phyloP scores from a whole-genome alignment of 2,113 vertebrate species.

The Heterotis niloticus region DNA sequence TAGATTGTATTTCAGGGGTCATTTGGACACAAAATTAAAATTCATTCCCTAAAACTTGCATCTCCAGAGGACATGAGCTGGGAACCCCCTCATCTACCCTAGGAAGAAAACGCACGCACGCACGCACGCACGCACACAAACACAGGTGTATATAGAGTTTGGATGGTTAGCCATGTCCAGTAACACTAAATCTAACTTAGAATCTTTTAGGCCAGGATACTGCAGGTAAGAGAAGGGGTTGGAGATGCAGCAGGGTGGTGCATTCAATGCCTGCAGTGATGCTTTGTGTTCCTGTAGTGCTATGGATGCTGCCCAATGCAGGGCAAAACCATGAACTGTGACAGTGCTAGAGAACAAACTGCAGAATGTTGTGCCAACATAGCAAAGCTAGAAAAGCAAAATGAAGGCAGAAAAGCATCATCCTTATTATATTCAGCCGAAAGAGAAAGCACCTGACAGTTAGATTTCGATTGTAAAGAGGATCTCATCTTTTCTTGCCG shows the following conservation, averaged over 20 bases:
- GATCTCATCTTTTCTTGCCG: constrained; percentile 10
- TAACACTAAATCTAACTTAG: neutral
- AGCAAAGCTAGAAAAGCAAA: neutral
- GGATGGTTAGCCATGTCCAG: neutral
- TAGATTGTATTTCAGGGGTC: too few species aligned
- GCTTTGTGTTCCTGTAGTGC: neutral
- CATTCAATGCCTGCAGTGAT: neutral
- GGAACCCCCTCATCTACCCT: neutral
- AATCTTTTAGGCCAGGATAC: neutral
- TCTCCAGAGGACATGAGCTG: neutral
- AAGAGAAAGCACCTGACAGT: neutral
- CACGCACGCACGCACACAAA: neutral
- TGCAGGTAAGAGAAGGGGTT: neutral
- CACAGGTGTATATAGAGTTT: neutral
- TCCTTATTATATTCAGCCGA: neutral
- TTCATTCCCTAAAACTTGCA: neutral
- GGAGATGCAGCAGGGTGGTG: neutral
- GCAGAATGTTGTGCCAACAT: neutral
- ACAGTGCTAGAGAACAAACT: neutral
- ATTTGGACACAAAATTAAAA: neutral
- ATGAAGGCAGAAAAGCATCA: neutral
- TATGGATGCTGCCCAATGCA: neutral
- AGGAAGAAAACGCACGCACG: neutral
- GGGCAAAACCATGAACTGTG: too few species aligned
- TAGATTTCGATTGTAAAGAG: neutral